Evolutionary conservation across 2,113 vertebrate species (phyloP).

Genomic region (Falco punctatus): DNA sequence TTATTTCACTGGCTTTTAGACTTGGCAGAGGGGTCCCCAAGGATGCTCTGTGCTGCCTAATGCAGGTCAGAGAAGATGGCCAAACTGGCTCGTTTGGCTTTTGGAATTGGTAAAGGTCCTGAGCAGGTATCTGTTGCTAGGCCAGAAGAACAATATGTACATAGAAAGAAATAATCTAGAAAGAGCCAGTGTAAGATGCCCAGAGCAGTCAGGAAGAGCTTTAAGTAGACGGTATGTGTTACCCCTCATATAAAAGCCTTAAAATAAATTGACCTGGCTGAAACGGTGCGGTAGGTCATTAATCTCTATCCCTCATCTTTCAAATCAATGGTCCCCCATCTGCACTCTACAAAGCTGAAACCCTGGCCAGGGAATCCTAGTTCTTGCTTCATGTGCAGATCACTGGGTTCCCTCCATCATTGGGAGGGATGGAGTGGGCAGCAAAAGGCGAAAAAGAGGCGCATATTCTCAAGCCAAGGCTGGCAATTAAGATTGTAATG

Average conservation of each 20-base stretch:
- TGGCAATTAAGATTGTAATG: not conserved
- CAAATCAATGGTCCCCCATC: not conserved
- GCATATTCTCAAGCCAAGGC: not conserved
- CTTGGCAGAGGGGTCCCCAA: not conserved
- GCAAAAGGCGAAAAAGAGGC: rapidly evolving
- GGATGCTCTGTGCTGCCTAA: not conserved
- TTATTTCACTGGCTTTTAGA: not conserved
- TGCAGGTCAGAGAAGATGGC: not conserved
- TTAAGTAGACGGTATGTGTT: not conserved
- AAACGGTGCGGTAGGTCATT: not conserved
- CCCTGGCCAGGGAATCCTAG: not conserved
- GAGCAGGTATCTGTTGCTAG: not conserved
- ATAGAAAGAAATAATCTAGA: not conserved
- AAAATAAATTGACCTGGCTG: not conserved
- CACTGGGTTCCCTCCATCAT: not conserved
- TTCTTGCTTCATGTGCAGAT: too few relatives aligned
- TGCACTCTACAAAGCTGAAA: not conserved
- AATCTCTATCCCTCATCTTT: not conserved
- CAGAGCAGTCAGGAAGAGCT: not conserved
- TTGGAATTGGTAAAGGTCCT: not conserved
- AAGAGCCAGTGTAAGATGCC: not conserved
- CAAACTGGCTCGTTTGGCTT: not conserved
- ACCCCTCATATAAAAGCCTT: not conserved
- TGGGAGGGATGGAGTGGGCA: not conserved
- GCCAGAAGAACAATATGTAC: not conserved